A percentile compares a stretch with the other conserved stretches of the same genome.
Evolutionary conservation across 1,140 invertebrate genomes (phyloP).

Genomic region (Chrysopa pallens): DNA sequence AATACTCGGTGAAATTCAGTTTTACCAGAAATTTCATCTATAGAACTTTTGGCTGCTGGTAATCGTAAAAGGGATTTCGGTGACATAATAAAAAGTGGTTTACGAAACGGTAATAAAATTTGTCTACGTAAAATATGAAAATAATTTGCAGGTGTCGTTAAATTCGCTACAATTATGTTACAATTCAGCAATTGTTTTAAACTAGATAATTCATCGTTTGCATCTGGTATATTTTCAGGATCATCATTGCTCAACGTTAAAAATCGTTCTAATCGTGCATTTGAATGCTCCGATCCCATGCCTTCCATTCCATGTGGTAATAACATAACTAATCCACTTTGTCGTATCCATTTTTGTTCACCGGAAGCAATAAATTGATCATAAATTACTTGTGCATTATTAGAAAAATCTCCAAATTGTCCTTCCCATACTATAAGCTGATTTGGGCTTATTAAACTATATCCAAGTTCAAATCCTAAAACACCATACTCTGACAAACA

Average conservation of each 20-base stretch:
- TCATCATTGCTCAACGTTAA: constrained; percentile 68
- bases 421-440: constrained; percentile 76
- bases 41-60: constrained; percentile 45
- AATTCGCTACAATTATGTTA: constrained; percentile 71
- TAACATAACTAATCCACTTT: constrained; percentile 62
- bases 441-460: constrained; percentile 65
- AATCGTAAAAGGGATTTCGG: constrained; percentile 64
- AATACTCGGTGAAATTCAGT: constrained; percentile 32
- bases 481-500: constrained; percentile 63
- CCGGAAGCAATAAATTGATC: constrained; percentile 69
- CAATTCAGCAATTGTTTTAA: constrained; percentile 66
- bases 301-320: constrained; percentile 83
- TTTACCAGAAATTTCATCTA: constrained; percentile 45
- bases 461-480: constrained; percentile 69
- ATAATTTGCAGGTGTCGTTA: constrained; percentile 68
- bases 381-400: constrained; percentile 69
- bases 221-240: constrained; percentile 24
- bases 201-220: constrained; percentile 28
- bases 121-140: constrained; percentile 76
- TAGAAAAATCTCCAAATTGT: constrained; percentile 80
- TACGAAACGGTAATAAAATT: constrained; percentile 62
- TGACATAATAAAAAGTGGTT: constrained; percentile 63
- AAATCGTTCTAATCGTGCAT: constrained; percentile 62
- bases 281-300: constrained; percentile 78
- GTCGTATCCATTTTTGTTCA: constrained; percentile 69